Base-by-base conservation (phyloP, 1,140 invertebrate species). In the Metopolophium dirhodum region DNA sequence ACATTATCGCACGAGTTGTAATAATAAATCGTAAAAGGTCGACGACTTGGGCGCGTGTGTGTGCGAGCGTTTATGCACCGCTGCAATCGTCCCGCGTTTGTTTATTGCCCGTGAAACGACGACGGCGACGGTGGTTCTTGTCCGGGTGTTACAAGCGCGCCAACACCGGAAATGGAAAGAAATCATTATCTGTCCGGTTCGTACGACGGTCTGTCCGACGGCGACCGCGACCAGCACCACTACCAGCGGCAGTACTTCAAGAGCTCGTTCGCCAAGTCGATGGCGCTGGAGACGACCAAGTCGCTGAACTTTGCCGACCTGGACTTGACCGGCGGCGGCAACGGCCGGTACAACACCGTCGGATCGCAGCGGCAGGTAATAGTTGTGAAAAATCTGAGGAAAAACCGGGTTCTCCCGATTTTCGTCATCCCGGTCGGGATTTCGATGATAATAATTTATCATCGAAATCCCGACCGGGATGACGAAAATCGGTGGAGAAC, bases 261-360 rank as follows among this genome's bases (percentile, higher is more conserved):
- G 23, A 93, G 91, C 6, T 93, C 91, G 49, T 93, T 93, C 91
- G 91, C 91, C 77, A 93, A 93, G 35, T 93, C 91, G 35, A 93
- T 93, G 91, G 91, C 91, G 49, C 82, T 86, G 0, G 91, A 93
- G 49, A 93, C 91, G 49, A 85, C 91, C 37, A 93, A 93, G 47
- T 93, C 91, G 51, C 91, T 93, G 14, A 86, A 45, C 49, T 93
- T 86, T 68, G 90, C 47, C 14, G 82, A 85, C 20, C 49, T 93
- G 51, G 49, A 93, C 49, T 6, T 85, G 77, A 83, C 82, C 77
- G 91, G 82, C 2, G 41, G 54, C 49, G 49, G 82, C 2, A 54
- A 85, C 35, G 37, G 7, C n/a, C 89, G 89, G 89, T 90, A 68
- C 57, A 90, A 90, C 89, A 90, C 89, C 4, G 30, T 90, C 57